Base-by-base conservation (phyloP, 2,797 vertebrate genomes). In the Petrocephalus schoutedeni region DNA sequence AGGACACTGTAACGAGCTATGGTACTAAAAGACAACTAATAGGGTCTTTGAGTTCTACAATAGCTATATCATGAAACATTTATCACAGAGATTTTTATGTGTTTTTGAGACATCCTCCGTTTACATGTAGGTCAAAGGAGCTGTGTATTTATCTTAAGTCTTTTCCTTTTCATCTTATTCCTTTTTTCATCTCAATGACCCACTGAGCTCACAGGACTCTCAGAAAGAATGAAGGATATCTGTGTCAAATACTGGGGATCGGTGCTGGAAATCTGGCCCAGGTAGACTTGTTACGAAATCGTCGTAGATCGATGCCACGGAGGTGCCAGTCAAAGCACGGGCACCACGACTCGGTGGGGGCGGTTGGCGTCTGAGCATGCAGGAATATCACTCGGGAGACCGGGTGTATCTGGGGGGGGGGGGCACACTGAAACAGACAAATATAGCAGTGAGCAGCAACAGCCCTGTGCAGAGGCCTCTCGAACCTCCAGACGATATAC, bases 361-460 rank as follows among this genome's bases (percentile, higher is more conserved):
- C 28, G 57, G 87, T 61, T 3, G 88, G 86, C 84, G 77, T 89
- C 87, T 89, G 90, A 90, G 89, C 89, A 89, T 87, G 85, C 89
- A 88, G 87, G 85, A 89, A 87, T 90, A 89, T 90, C 84, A 89
- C 89, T 88, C 87, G 87, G 51, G 85, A 88, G 87, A 67, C 67
- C 49, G 86, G 67, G 86, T 53, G 51, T 54, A 49, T 74, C 59
- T 32, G 28, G n/a, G 83, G 57, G 87, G 28, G n/a, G 83, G 57
- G 87, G 64, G 64, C 64, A 32, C 23, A 67, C 28, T 14, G 53
- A 80, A 53, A 87, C n/a, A 74, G 61, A 77, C 10, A 56, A 36
- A 74, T 28, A 74, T 16, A 45, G 23, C 54, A n/a, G 32, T 28
- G 85, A 87, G 86, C 45, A 41, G 51, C 9, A 10, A 61, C 36